Conservation (phyloP, 2,888 invertebrate genomes). For the Epinotia brunnichana region DNA sequence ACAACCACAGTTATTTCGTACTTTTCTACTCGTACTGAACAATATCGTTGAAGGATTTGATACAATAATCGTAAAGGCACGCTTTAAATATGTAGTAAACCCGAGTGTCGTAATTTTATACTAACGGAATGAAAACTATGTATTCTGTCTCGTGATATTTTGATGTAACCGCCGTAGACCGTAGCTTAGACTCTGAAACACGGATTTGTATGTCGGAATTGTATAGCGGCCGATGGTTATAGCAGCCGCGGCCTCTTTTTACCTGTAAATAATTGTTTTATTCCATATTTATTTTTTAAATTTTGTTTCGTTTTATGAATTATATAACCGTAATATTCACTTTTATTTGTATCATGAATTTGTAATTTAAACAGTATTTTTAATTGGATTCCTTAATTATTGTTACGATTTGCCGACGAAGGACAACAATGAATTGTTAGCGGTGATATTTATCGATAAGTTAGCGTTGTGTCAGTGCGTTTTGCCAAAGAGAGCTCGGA, state of each 20-base stretch:
- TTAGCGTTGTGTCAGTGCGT: constrained; percentile 55
- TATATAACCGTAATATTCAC: constrained; percentile 38
- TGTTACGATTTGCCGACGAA: constrained; percentile 43
- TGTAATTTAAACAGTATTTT: constrained; percentile 52
- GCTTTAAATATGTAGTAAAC: constrained; percentile 70
- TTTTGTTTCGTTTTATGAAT: constrained; percentile 39
- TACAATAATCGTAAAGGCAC: constrained; percentile 76
- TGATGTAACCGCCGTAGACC: constrained; percentile 70
- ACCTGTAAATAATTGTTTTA: constrained; percentile 67
- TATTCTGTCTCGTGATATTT: constrained; percentile 80
- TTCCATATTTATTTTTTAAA: constrained; percentile 49
- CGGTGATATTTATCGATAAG: constrained; percentile 73
- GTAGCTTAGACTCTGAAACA: constrained; percentile 50
- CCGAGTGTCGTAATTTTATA: constrained; percentile 49
- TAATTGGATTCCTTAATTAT: constrained; percentile 52
- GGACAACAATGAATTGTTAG: constrained; percentile 56
- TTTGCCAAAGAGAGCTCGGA: constrained; percentile 49
- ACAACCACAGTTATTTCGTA: constrained; percentile 77
- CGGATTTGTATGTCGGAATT: constrained; percentile 73
- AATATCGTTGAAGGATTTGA: constrained; percentile 72
- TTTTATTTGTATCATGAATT: constrained; percentile 52
- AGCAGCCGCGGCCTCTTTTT: constrained; percentile 55
- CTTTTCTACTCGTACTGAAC: constrained; percentile 73
- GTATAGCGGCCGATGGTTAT: constrained; percentile 51
- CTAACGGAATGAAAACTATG: constrained; percentile 71